Conservation (phyloP, 2,797 vertebrate species). For the Botia almorhae region DNA sequence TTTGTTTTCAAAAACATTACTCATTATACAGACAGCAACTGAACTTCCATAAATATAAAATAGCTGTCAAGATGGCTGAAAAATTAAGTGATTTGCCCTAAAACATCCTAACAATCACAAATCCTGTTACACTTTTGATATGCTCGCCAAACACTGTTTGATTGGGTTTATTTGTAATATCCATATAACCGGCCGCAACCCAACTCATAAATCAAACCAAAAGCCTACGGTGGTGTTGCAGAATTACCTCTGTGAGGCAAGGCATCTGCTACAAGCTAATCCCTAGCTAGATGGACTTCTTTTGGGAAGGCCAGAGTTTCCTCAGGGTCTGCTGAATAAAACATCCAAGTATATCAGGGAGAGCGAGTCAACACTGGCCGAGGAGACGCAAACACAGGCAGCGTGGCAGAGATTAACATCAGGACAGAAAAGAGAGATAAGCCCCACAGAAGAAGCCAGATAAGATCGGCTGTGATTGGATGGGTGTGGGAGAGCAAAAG, state of each 20-base stretch:
- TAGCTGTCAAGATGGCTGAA: neutral
- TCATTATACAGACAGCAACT: neutral
- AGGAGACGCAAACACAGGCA: conserved; percentile 51
- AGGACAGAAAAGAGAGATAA: conserved; percentile 53
- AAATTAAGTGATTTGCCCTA: neutral
- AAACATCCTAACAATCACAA: conserved; percentile 4
- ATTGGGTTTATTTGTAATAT: conserved; percentile 39
- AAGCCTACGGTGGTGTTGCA: conserved; percentile 32
- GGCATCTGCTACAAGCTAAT: conserved; percentile 39
- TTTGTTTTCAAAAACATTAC: neutral
- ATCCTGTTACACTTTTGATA: neutral
- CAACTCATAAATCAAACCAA: conserved; percentile 37
- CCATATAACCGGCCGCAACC: conserved; percentile 12
- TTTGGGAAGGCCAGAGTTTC: conserved; percentile 8
- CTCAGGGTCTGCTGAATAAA: conserved; percentile 52
- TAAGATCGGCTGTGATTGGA: conserved; percentile 62
- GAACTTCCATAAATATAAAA: neutral
- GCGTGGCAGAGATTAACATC: conserved; percentile 57
- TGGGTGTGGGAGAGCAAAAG: conserved; percentile 42
- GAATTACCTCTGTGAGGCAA: conserved; percentile 50
- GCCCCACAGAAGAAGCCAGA: conserved; percentile 47
- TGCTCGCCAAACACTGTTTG: neutral
- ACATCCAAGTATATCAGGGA: conserved; percentile 60
- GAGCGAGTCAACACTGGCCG: conserved; percentile 44
- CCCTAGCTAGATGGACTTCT: neutral